Percentiles rank a stretch among this genome's conserved stretches.
phyloP scores from a whole-genome alignment of 2,888 invertebrate genomes.

The Odontocerum albicorne region DNA sequence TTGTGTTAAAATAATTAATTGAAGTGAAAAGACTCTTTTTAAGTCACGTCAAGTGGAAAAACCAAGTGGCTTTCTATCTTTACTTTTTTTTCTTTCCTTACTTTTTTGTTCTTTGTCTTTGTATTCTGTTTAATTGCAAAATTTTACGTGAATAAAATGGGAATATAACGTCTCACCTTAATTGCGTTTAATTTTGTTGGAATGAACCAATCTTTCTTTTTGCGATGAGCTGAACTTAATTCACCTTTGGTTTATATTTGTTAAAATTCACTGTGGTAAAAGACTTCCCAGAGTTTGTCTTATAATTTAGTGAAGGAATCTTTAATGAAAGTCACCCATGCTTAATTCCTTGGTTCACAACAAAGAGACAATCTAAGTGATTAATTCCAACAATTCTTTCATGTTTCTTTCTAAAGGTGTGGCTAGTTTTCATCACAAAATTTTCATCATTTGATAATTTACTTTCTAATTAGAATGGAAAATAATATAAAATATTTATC shows the following conservation, averaged over 20 bases:
- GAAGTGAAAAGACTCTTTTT: no score
- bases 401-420: neutral
- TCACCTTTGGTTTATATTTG: no score
- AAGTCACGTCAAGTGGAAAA: slow-evolving; percentile 3
- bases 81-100: neutral
- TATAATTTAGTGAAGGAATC: neutral
- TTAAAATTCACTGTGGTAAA: no score
- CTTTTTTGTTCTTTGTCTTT: neutral
- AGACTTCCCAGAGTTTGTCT: slow-evolving; percentile 1
- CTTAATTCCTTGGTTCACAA: neutral
- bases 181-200: neutral
- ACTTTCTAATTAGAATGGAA: no score
- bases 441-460: no score
- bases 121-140: neutral
- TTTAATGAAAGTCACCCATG: slow-evolving; percentile 5
- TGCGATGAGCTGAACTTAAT: no score
- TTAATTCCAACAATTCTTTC: slow-evolving; percentile 1
- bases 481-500: no score
- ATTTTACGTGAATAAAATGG: neutral
- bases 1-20: no score
- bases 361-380: no score
- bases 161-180: slow-evolving; percentile 9
- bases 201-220: slow-evolving; percentile 2
- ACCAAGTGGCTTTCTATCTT: slow-evolving; percentile 5
- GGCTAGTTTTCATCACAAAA: no score